A percentile compares a stretch with the other conserved stretches of the same genome.
Conservation (phyloP, 1,140 invertebrate genomes). For the Drosophila kikkawai region DNA sequence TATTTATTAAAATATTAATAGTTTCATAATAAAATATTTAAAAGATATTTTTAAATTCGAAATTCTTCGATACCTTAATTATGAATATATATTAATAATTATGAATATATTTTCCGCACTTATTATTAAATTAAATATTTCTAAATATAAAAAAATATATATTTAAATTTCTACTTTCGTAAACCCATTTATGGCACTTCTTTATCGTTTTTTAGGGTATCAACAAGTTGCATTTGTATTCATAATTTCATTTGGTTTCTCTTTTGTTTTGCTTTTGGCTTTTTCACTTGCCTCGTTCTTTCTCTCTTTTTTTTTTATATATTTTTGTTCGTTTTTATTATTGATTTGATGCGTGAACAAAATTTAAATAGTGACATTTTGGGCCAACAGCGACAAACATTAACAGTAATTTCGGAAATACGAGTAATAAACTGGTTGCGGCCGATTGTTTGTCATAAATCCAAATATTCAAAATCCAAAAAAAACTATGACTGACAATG, state of each 20-base stretch:
- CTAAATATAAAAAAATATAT: neutral
- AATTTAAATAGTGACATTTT: conserved; percentile 83
- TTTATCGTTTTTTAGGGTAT: conserved; percentile 47
- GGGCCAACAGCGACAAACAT: conserved; percentile 76
- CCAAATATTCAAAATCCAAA: conserved; percentile 53
- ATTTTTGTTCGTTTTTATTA: conserved; percentile 62
- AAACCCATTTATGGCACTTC: conserved; percentile 4
- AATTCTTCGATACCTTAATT: neutral
- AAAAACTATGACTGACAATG: conserved; percentile 56
- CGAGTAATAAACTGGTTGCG: conserved; percentile 75
- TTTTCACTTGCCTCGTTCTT: conserved; percentile 60
- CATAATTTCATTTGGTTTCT: conserved; percentile 51
- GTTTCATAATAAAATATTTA: neutral
- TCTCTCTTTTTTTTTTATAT: conserved; percentile 12
- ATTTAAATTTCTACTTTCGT: conserved; percentile 14
- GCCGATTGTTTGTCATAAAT: conserved; percentile 69
- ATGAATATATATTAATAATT: neutral
- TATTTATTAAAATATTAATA: too few species aligned
- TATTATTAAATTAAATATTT: neutral
- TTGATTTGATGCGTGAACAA: conserved; percentile 80
- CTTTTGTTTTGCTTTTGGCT: conserved; percentile 64
- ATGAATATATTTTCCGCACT: neutral
- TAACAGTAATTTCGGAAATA: conserved; percentile 83
- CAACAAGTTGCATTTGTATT: conserved; percentile 13
- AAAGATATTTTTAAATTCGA: neutral